These are phyloP conservation scores for Loripinus fragilis DNA, from an alignment of 2,888 invertebrate genomes.

Conservation along the genomic window DNA sequence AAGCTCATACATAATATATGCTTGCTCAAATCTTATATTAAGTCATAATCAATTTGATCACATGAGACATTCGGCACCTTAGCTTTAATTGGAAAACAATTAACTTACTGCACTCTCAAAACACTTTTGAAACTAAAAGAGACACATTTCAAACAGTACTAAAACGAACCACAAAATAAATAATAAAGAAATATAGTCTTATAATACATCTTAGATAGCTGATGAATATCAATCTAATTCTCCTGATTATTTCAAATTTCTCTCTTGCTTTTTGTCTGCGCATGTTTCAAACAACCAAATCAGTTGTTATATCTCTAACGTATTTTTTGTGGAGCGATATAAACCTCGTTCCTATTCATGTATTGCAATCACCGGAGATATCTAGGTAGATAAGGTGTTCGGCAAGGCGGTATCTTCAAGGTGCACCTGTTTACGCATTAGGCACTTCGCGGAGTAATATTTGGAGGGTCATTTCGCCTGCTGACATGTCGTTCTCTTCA, in stretches of 20 bases:
- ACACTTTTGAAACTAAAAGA: no score
- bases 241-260: constrained; percentile 9
- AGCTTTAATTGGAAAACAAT: no score
- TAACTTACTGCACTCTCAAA: no score
- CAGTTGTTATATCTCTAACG: constrained; percentile 43
- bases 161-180: background rate
- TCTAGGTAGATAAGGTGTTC: constrained; percentile 47
- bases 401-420: constrained; percentile 40
- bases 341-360: constrained; percentile 47
- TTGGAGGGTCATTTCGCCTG: constrained; percentile 16
- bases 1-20: no score
- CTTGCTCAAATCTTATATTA: no score
- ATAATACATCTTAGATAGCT: background rate
- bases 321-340: constrained; percentile 37
- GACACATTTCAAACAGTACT: no score
- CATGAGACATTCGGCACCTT: no score
- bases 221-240: constrained; percentile 5
- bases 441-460: constrained; percentile 3
- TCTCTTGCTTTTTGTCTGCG: constrained; percentile 13
- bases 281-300: constrained; percentile 21
- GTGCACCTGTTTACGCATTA: constrained; percentile 53
- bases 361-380: constrained; percentile 47
- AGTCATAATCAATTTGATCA: no score
- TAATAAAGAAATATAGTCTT: background rate
- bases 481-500: constrained; percentile 2